Conservation (phyloP, 2,113 vertebrate genomes). For the Brienomyrus brachyistius region DNA sequence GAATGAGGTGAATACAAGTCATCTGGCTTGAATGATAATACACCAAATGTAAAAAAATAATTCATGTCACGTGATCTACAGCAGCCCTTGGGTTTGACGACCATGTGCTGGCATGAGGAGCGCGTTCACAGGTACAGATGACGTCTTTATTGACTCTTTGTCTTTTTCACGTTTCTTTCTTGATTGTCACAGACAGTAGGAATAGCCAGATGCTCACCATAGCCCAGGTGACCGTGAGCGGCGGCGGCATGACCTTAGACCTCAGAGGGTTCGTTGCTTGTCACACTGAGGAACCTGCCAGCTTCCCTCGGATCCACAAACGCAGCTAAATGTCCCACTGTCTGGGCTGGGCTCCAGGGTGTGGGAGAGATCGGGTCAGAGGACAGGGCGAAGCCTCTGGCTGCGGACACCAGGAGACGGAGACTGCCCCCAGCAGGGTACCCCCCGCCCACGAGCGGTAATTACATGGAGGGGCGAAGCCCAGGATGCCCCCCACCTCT, state of each 20-base stretch:
- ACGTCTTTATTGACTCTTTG: neutral
- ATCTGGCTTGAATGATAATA: conserved; percentile 43
- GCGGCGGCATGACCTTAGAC: neutral
- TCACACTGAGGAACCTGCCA: neutral
- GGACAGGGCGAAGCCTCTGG: neutral
- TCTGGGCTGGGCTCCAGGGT: neutral
- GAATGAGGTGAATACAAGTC: conserved; percentile 54
- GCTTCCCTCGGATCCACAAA: neutral
- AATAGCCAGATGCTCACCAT: neutral
- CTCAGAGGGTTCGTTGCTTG: neutral
- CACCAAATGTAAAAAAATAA: conserved; percentile 38
- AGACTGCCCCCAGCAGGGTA: conserved; percentile 7
- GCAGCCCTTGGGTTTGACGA: neutral
- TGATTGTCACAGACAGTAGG: neutral
- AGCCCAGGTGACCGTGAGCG: neutral
- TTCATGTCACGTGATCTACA: conserved; percentile 38
- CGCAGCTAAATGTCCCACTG: neutral
- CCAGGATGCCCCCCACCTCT: conserved; percentile 74
- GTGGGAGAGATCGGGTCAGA: neutral
- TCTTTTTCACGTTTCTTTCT: neutral
- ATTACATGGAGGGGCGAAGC: conserved; percentile 84
- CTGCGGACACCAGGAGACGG: neutral
- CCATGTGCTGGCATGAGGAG: neutral
- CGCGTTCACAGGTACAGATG: neutral
- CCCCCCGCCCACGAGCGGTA: conserved; percentile 61